phyloP scores from a whole-genome alignment of 2,888 invertebrate species.

The Lamellibrachia satsuma region DNA sequence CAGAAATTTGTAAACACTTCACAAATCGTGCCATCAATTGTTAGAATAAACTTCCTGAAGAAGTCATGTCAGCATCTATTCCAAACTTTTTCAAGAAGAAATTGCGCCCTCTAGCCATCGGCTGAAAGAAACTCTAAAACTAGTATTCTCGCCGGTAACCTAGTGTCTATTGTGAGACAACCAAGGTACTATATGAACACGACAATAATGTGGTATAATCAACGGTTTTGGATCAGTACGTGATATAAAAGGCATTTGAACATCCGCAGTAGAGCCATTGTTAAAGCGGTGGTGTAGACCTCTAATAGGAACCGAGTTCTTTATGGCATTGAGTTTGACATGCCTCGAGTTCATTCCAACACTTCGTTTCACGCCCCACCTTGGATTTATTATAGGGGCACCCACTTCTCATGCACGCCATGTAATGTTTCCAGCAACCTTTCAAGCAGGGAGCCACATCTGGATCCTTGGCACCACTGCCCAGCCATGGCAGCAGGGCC shows the following conservation, averaged over 20 bases:
- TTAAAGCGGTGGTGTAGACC: background rate
- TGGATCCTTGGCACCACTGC: background rate
- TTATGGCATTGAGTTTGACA: background rate
- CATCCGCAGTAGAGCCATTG: too few species aligned
- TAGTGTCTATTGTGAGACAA: background rate
- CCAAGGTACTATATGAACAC: background rate
- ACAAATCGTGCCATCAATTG: too few species aligned
- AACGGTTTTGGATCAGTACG: background rate
- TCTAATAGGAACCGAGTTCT: background rate
- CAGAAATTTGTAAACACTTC: too few species aligned
- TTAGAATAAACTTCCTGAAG: too few species aligned
- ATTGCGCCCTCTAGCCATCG: too few species aligned
- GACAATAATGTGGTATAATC: background rate
- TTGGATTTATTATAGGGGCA: background rate
- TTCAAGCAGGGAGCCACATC: background rate
- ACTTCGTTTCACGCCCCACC: background rate
- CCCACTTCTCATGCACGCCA: background rate
- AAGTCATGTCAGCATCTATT: too few species aligned
- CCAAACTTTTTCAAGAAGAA: too few species aligned
- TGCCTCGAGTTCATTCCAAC: background rate
- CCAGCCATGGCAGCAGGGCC: background rate
- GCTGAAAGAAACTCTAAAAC: too few species aligned
- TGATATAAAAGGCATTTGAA: background rate
- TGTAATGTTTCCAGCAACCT: background rate
- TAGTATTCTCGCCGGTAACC: background rate